Evolutionary conservation across 2,797 vertebrate genomes (phyloP), one percentile per base, ranked within the genome.

Genomic region (Pseudomugil tenellus): DNA sequence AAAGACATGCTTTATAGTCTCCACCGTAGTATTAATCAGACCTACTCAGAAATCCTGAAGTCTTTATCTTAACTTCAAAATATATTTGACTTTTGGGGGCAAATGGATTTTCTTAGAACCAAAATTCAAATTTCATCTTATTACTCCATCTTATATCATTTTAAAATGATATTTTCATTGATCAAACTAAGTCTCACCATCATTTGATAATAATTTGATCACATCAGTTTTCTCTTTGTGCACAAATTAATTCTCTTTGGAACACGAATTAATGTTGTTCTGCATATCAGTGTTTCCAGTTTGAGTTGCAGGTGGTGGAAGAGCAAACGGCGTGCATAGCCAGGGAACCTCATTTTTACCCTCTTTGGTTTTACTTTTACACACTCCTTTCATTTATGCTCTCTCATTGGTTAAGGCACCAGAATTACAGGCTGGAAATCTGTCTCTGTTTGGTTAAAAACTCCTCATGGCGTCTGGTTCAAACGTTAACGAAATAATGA

Each of bases 1-100:
- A 67, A 71, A 66, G 8, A 57, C 3, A 31, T 49, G 49, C 8
- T 56, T n/a, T n/a, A n/a, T n/a, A 46, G 59, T 37, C 21, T 29
- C 41, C 58, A n/a, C n/a, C n/a, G n/a, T n/a, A 29, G 51, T 21
- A 48, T 35, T 26, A 62, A 49, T 35, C 63, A 63, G 63, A 53
- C n/a, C 35, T 53, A 34, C 14, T 62, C 0, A 10, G 10, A 29
- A 28, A 21, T 13, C 11, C 0, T 63, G 35, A 55, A 39, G 39
- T 49, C 23, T 43, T n/a, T 43, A 6, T 43, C 14, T 41, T 41
- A 17, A 41, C 39, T 7, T 41, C 2, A 43, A 9, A 43, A 17
- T 48, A 10, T 58, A n/a, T 26, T 39, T 21, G 29, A 46, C 52
- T 46, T 14, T 51, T 61, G 43, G 7, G 41, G 21, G 37, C 46